phyloP scores from a whole-genome alignment of 2,888 invertebrate species.

The Craniophora ligustri region DNA sequence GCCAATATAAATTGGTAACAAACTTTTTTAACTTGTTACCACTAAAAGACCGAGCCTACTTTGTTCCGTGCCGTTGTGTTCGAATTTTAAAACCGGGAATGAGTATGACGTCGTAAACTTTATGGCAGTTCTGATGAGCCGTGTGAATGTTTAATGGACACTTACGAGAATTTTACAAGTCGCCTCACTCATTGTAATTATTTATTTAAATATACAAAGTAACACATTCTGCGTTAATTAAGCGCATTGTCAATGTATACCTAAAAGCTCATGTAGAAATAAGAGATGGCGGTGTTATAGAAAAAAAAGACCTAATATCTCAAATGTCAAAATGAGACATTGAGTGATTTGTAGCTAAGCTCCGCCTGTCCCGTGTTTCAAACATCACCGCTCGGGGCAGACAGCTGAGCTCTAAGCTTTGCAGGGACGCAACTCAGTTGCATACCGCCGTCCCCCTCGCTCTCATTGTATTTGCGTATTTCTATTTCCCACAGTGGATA shows the following conservation, averaged over 20 bases:
- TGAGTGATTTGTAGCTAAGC: constrained; percentile 90
- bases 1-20: constrained; percentile 54
- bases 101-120: constrained; percentile 78
- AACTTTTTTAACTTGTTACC: constrained; percentile 62
- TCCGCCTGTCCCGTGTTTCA: constrained; percentile 90
- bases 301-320: constrained; percentile 89
- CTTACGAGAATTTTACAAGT: constrained; percentile 46
- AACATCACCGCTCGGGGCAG: constrained; percentile 88
- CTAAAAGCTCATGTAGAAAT: constrained; percentile 67
- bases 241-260: constrained; percentile 32
- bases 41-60: constrained; percentile 60
- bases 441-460: constrained; percentile 78
- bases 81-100: constrained; percentile 73
- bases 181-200: constrained; percentile 1
- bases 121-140: constrained; percentile 74
- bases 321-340: constrained; percentile 89
- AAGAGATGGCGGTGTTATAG: constrained; percentile 86
- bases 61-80: constrained; percentile 66
- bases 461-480: constrained; percentile 63
- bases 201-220: constrained; percentile 13
- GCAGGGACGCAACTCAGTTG: constrained; percentile 78
- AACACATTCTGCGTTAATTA: constrained; percentile 37
- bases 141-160: constrained; percentile 75
- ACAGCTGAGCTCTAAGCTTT: constrained; percentile 87
- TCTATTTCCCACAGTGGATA: constrained; percentile 75